Base-by-base conservation (phyloP, 2,888 invertebrate species). In the Litoditis marina region DNA sequence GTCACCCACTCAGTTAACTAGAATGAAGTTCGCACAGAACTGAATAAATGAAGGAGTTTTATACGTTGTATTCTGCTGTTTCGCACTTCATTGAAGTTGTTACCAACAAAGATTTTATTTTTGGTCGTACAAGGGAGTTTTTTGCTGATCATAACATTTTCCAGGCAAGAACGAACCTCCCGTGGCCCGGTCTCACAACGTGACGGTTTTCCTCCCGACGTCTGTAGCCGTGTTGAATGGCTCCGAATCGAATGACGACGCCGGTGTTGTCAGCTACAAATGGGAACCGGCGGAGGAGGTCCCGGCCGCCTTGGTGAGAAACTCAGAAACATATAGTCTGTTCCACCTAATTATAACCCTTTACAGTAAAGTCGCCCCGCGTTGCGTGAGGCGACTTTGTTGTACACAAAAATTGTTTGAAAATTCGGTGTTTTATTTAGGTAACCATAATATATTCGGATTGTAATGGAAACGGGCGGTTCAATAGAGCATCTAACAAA, bases 211-310 rank as follows among this genome's bases (percentile, higher is more conserved):
- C 13, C 57, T 69, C 0, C 70, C 70, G 8, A 34, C 34, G 13
- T 34, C 51, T 6, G 64, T 69, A 30, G 69, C 61, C 16, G 51
- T 57, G 1, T 50, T 69, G 53, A 69, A 69, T 50, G 70, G 63
- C 1, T 65, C 65, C 1, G 16, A 16, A 6, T 65, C 65, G 3
- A 57, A 49, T 7, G 70, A 69, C 50, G 70, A 69, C 34, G 70
- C 70, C 13, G 70, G 70, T 19, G 60, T 69, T 51, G 63, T 69
- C 2, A 25, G 44, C 32, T 71, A 65, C 31, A 57, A 62, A 52
- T 69, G 70, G 70, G 53, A 31, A 25, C 69, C 70, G 5, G 50
- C 51, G 16, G 70, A 69, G 28, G 60, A 65, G 52, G 69, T 70
- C 42, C 69, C 70, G 5, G 69, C 70, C 7, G 32, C 52, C 47